Evolutionary conservation across 1,140 invertebrate species (phyloP).

Genomic region (Zaprionus kolodkinae): DNA sequence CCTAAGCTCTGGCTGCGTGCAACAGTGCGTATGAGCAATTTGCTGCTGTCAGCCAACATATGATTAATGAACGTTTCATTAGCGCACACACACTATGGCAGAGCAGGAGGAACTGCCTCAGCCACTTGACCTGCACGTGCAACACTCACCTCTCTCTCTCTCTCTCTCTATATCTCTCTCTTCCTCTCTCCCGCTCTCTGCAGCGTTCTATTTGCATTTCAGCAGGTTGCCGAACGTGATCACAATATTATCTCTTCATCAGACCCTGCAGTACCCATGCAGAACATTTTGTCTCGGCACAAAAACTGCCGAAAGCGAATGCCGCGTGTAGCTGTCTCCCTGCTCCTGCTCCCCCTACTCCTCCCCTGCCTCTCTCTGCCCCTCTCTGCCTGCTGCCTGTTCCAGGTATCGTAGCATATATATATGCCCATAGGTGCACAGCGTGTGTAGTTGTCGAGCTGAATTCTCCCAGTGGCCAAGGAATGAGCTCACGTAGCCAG

Average conservation of each 20-base stretch:
- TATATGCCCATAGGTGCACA: constrained; percentile 5
- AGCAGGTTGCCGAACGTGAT: constrained; percentile 81
- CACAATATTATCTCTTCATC: constrained; percentile 84
- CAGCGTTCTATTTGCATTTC: constrained; percentile 72
- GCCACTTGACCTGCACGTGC: constrained; percentile 18
- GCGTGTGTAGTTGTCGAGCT: constrained; percentile 23
- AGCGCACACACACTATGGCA: constrained; percentile 43
- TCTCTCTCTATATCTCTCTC: background rate
- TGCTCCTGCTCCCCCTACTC: background rate
- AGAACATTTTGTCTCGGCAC: constrained; percentile 34
- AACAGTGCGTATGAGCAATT: constrained; percentile 52
- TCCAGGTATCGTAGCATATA: background rate
- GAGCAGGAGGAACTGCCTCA: background rate
- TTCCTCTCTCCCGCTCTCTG: background rate
- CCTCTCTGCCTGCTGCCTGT: background rate
- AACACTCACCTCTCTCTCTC: background rate
- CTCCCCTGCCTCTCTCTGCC: too few relatives aligned
- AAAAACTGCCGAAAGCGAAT: constrained; percentile 39
- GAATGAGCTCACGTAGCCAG: constrained; percentile 28
- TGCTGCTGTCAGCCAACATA: constrained; percentile 56
- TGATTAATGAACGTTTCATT: constrained; percentile 82
- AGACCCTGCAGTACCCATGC: constrained; percentile 50
- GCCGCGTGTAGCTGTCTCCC: constrained; percentile 32
- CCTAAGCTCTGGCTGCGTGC: constrained; percentile 39
- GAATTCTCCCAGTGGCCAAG: constrained; percentile 31